Conservation (phyloP, 2,797 vertebrate genomes). For the Clarias platycephalus region DNA sequence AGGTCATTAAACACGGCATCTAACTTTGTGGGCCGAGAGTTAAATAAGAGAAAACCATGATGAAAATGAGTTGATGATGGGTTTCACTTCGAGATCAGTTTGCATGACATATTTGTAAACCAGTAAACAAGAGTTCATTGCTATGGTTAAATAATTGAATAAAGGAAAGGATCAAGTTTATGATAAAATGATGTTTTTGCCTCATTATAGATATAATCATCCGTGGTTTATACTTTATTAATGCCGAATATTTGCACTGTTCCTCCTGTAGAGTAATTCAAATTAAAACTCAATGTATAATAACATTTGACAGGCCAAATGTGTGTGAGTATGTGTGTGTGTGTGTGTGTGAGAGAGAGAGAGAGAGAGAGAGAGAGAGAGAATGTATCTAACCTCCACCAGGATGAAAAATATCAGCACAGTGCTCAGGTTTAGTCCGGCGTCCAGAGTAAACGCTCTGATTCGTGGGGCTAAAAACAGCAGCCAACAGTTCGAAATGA, state of each 20-base stretch:
- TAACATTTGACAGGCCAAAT: background rate
- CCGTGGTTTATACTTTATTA: background rate
- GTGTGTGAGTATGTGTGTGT: background rate
- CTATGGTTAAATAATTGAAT: too few species aligned
- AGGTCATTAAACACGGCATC: background rate
- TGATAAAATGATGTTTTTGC: background rate
- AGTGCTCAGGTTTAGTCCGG: slow-evolving; percentile 61
- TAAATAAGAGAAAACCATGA: background rate
- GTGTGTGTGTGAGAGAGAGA: background rate
- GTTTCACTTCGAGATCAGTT: background rate
- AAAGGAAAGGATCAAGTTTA: background rate
- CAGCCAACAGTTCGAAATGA: slow-evolving; percentile 82
- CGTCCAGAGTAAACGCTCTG: slow-evolving; percentile 60
- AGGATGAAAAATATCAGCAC: slow-evolving; percentile 69
- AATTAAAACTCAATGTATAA: background rate
- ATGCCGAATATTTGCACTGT: background rate
- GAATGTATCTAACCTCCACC: slow-evolving; percentile 68
- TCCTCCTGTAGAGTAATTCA: too few species aligned
- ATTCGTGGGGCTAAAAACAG: slow-evolving; percentile 74
- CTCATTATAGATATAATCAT: background rate
- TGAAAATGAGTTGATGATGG: background rate
- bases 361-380: background rate
- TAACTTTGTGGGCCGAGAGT: background rate
- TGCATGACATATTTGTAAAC: background rate
- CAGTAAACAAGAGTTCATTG: background rate